These are phyloP conservation scores for Drosophila sp. DNA, from an alignment of 1,140 invertebrate species.

Conservation along the genomic window DNA sequence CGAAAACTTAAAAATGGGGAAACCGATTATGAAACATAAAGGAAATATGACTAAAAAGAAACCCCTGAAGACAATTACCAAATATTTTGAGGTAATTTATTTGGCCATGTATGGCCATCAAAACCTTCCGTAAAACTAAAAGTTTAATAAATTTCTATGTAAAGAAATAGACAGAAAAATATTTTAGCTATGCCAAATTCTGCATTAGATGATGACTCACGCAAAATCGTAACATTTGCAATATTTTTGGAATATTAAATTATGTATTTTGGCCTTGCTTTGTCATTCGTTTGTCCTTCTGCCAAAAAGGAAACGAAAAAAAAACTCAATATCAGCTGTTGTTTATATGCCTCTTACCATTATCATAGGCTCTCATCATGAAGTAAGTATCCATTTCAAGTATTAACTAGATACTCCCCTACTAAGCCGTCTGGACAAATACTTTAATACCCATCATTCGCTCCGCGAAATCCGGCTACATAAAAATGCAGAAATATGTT, in stretches of 20 bases:
- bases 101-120: too few species aligned
- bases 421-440: conserved; percentile 71
- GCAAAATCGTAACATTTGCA: neutral
- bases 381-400: conserved; percentile 4
- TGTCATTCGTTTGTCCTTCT: neutral
- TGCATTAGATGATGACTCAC: too few species aligned
- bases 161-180: too few species aligned
- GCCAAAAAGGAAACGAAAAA: too few species aligned
- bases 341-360: conserved; percentile 13
- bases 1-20: too few species aligned
- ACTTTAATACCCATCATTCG: conserved; percentile 61
- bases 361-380: conserved; percentile 8
- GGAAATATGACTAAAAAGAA: too few species aligned
- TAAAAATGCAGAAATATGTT: conserved; percentile 74
- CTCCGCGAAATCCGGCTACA: conserved; percentile 37
- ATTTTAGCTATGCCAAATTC: too few species aligned
- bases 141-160: too few species aligned
- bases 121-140: too few species aligned
- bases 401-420: conserved; percentile 24
- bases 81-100: too few species aligned
- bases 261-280: neutral
- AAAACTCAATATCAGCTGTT: conserved; percentile 7
- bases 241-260: neutral
- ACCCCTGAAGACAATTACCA: too few species aligned
- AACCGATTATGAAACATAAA: too few species aligned